Evolutionary conservation across 2,797 vertebrate species (phyloP).

Genomic region (Danionella dracula): DNA sequence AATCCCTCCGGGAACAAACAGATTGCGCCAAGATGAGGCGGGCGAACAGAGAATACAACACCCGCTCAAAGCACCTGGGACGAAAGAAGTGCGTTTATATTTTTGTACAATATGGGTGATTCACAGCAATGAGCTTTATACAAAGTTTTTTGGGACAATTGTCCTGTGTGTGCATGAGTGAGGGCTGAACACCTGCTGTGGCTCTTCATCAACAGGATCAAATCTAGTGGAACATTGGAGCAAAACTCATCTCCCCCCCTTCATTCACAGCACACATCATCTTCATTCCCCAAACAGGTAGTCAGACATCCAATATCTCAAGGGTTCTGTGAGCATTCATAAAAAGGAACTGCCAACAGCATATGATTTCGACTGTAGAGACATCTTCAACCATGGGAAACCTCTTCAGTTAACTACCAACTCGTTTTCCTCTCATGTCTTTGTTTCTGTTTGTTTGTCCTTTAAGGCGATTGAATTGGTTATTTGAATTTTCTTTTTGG

Average conservation of each 20-base stretch:
- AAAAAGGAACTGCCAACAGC: no score
- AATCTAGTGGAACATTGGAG: slow-evolving; percentile 67
- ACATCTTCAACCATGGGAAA: not conserved
- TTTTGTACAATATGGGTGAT: no score
- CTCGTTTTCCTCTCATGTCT: not conserved
- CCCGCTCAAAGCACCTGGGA: slow-evolving; percentile 57
- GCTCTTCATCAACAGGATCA: slow-evolving; percentile 74
- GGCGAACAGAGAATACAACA: slow-evolving; percentile 52
- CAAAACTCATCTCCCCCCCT: slow-evolving; percentile 63
- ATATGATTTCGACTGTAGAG: not conserved
- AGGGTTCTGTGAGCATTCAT: no score
- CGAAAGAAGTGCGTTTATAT: slow-evolving; percentile 83
- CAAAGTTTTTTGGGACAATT: not conserved
- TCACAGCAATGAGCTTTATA: no score
- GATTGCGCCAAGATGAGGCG: slow-evolving; percentile 48
- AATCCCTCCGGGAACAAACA: slow-evolving; percentile 53
- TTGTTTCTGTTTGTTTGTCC: not conserved
- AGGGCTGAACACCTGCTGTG: slow-evolving; percentile 54
- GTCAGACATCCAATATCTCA: not conserved
- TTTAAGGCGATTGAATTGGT: not conserved
- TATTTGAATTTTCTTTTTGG: not conserved
- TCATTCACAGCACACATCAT: slow-evolving; percentile 68
- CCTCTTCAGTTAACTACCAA: not conserved
- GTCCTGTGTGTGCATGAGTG: not conserved
- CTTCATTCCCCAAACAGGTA: slow-evolving; percentile 93